Base-by-base conservation (phyloP, 2,888 invertebrate species). In the Cetonia aurata region DNA sequence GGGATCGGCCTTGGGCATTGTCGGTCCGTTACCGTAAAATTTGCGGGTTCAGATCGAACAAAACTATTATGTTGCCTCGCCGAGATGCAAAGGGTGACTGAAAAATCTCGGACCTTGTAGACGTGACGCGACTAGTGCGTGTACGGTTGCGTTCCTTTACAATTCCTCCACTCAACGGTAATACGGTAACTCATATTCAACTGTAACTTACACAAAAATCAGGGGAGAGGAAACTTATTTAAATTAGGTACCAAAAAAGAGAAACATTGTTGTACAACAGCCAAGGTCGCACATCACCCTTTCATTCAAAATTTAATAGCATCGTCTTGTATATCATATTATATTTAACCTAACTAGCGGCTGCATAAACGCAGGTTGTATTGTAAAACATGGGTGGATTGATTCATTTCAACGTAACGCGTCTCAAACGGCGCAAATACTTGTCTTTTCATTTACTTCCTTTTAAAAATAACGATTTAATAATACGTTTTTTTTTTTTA, bases 401-500 rank as follows among this genome's bases (percentile, higher is more conserved):
- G 55, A 56, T 56, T 56, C n/a, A 13, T 13, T 9, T 6, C n/a
- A 46, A 46, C 15, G 12, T 46, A 46, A 12, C 8, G 1, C 46
- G 46, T n/a, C n/a, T 1, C 46, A 46, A 9, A 19, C 9, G 19
- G n/a, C 12, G 42, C 44, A 55, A 53, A 66, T 50, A 66, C 33
- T 9, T 66, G 10, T 62, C 17, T 67, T 25, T 33, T 17, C 8
- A 33, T 13, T 55, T 41, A 12, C 13, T 46, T 13, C 33, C 60
- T 52, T 69, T 71, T 71, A 72, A 75, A 72, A 71, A 70, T 66
- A 74, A 75, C 72, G 74, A 76, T 74, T 77, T 77, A 78, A 73
- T 78, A 79, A 77, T 59, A 44, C 42, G 59, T 60, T 78, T 25
- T 25, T 25, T 25, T 25, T 25, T 25, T 25, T 25, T 25, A 3